Base-by-base conservation (phyloP, 92 coral and sea anemone species). In the Galaxea fascicularis region DNA sequence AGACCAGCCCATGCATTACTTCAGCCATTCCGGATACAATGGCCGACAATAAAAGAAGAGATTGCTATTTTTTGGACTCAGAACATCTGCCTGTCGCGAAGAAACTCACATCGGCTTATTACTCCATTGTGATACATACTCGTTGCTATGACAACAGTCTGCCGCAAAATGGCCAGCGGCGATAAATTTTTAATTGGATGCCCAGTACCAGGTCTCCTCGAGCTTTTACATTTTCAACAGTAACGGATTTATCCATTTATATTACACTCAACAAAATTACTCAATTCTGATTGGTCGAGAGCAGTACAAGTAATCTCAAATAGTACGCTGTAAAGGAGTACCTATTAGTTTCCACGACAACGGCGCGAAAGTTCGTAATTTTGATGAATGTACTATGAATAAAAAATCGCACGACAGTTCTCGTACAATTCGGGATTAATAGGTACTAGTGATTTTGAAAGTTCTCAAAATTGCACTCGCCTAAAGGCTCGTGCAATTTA, bases 1-100 rank as follows among this genome's bases (percentile, higher is more conserved):
- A 94, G 16, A 94, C 94, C 60, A 96, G 89, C 20, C 90, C 94
- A 82, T 93, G 80, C 93, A 94, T 95, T 45, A 95, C 95, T 79
- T 96, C 98, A 68, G 95, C 90, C 98, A 96, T 96, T 56, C 72
- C 84, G 98, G 93, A 94, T 46, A 22, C 39, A 82, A n/a, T 17
- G 24, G 70, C 85, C 70, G 78, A 70, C 39, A 31, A 14, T 16
- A 10, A 51, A 2, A 1, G 57, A 13, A 56, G 56, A 39, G 21
- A 56, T 15, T 39, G 24, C 12, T 21, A 56, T 49, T 54, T 71
- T 44, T 56, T 56, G 14, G 24, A 9, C 47, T 41, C 73, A 65
- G 65, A 64, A 64, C 83, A 78, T 78, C 86, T 56, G 67, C 71
- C 30, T 29, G 13, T 56, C 20, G 31, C 7, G 84, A 66, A 65